A percentile compares a stretch with the other conserved stretches of the same genome.
Conservation (phyloP, 1,140 invertebrate genomes). For the Saxidomus purpurata region DNA sequence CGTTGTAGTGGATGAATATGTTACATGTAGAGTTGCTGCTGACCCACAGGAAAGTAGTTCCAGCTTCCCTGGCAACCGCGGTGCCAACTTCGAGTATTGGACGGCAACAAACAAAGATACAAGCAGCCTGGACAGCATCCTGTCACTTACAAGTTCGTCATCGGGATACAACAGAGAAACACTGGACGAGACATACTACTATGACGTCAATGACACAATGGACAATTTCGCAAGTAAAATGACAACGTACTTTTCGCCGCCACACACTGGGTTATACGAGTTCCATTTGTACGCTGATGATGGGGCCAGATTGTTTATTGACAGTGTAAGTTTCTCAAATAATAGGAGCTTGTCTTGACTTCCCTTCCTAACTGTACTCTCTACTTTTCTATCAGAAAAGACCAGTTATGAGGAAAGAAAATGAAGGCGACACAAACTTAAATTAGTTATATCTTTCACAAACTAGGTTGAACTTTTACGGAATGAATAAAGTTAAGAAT, state of each 20-base stretch:
- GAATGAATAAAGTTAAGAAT: too few species aligned
- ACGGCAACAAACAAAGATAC: not conserved
- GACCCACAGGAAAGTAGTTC: constrained; percentile 4
- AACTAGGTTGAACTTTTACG: too few species aligned
- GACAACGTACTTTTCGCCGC: constrained; percentile 49
- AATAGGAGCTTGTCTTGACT: too few species aligned
- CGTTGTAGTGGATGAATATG: constrained; percentile 39
- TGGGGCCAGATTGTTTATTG: constrained; percentile 53
- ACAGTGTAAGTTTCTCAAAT: constrained; percentile 55
- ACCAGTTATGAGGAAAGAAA: too few species aligned
- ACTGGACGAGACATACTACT: constrained; percentile 50
- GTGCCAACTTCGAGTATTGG: constrained; percentile 60
- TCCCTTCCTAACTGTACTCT: too few species aligned
- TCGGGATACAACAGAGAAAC: constrained; percentile 2
- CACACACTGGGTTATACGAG: constrained; percentile 58
- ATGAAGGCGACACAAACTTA: too few species aligned
- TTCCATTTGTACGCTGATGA: constrained; percentile 55
- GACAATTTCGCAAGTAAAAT: constrained; percentile 44
- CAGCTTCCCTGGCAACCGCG: constrained; percentile 39
- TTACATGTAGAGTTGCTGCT: constrained; percentile 39
- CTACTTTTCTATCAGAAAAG: too few species aligned
- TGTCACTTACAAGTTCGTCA: not conserved
- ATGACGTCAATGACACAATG: constrained; percentile 60
- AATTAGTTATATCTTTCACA: too few species aligned
- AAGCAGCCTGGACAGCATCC: constrained; percentile 5